Conservation (phyloP, 2,797 vertebrate genomes). For the Myiotriccus ornatus region DNA sequence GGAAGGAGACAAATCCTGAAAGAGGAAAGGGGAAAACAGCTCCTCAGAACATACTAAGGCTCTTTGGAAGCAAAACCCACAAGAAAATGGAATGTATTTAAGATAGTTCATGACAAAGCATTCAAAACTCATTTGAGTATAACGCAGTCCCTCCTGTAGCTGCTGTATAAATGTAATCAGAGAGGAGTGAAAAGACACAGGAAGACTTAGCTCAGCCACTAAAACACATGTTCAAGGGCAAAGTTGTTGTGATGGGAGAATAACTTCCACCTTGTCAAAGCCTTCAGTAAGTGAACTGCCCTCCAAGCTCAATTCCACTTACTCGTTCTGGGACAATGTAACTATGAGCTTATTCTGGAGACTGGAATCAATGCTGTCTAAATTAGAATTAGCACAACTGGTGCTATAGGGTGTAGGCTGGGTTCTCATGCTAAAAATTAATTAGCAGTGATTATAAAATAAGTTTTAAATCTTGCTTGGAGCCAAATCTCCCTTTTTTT, state of each 20-base stretch:
- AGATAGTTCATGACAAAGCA: not conserved
- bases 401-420: not conserved
- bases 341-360: not conserved
- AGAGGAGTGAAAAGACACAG: not conserved
- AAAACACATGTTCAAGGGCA: not conserved
- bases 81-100: not conserved
- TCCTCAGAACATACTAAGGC: not conserved
- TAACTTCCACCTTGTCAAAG: not conserved
- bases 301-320: not conserved
- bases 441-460: not conserved
- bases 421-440: not conserved
- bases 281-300: not conserved
- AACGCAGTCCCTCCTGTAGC: not conserved
- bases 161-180: not conserved
- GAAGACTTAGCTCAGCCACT: not conserved
- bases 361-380: not conserved
- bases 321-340: not conserved
- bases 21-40: fast-evolving
- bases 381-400: not conserved
- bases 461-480: not conserved
- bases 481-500: not conserved
- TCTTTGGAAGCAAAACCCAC: not conserved
- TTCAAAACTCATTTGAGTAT: not conserved
- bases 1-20: not conserved
- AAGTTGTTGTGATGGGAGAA: not conserved